Conservation (phyloP, 1,140 invertebrate species). For the Tribolium madens region DNA sequence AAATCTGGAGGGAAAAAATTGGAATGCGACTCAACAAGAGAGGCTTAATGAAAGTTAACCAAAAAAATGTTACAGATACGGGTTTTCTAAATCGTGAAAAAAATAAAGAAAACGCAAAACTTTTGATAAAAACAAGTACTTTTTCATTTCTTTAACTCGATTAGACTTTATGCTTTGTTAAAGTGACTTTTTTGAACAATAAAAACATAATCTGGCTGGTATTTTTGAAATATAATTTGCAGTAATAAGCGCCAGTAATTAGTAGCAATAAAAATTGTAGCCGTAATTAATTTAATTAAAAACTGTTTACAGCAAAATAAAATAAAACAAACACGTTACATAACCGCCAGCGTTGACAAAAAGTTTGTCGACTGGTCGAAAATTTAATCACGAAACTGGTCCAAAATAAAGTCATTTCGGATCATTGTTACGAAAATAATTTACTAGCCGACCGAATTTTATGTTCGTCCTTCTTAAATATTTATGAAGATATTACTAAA, state of each 20-base stretch:
- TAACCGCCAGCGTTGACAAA: background rate
- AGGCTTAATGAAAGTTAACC: too few species aligned
- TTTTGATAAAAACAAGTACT: too few species aligned
- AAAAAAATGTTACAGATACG: too few species aligned
- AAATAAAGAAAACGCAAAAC: too few species aligned
- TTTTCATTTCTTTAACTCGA: too few species aligned
- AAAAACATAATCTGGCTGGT: too few species aligned
- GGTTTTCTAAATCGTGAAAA: too few species aligned
- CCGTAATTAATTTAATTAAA: conserved; percentile 13
- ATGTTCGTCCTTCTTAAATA: conserved; percentile 40
- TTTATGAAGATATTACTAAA: conserved; percentile 45
- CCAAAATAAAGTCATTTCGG: conserved; percentile 15
- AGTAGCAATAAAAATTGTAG: background rate
- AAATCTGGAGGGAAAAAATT: background rate
- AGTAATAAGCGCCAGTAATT: background rate
- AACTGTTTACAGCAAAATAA: conserved; percentile 6
- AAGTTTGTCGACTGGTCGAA: background rate
- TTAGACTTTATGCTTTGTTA: too few species aligned
- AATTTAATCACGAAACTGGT: background rate
- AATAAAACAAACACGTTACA: background rate
- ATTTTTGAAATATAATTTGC: too few species aligned
- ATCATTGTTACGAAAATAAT: conserved; percentile 33
- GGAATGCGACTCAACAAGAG: too few species aligned
- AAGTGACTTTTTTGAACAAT: too few species aligned
- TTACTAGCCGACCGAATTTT: conserved; percentile 35